A percentile compares a stretch with the other conserved stretches of the same genome.
phyloP scores from a whole-genome alignment of 1,140 invertebrate species.

The Ganaspis sp. region DNA sequence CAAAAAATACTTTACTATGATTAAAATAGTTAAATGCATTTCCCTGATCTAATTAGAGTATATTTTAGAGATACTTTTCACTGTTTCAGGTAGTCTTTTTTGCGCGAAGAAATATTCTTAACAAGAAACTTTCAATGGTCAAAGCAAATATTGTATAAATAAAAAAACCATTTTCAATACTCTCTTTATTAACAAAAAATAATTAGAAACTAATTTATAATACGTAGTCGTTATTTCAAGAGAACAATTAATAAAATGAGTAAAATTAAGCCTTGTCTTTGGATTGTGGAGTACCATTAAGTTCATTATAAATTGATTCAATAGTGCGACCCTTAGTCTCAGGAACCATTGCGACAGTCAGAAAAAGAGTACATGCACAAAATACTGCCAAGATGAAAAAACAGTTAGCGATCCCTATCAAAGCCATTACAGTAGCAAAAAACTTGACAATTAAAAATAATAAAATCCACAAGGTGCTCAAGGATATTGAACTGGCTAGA shows the following conservation, averaged over 20 bases:
- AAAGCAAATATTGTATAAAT: no score
- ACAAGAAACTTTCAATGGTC: no score
- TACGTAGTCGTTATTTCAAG: neutral
- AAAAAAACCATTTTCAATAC: no score
- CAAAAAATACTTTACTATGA: no score
- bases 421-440: slow-evolving; percentile 60
- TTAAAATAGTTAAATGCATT: no score
- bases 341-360: slow-evolving; percentile 76
- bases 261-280: neutral
- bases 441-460: slow-evolving; percentile 78
- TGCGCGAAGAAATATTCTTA: no score
- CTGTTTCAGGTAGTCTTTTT: no score
- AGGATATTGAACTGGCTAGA: slow-evolving; percentile 74
- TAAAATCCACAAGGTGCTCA: slow-evolving; percentile 74
- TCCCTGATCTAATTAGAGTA: no score
- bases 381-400: slow-evolving; percentile 62
- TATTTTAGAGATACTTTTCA: no score
- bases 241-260: no score
- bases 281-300: slow-evolving; percentile 52
- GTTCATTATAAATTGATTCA: slow-evolving; percentile 77
- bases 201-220: neutral
- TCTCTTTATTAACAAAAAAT: neutral
- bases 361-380: slow-evolving; percentile 55
- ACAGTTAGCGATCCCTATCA: slow-evolving; percentile 65
- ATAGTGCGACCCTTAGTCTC: slow-evolving; percentile 81